Base-by-base conservation (phyloP, 2,113 vertebrate species). In the Argyrosomus japonicus region DNA sequence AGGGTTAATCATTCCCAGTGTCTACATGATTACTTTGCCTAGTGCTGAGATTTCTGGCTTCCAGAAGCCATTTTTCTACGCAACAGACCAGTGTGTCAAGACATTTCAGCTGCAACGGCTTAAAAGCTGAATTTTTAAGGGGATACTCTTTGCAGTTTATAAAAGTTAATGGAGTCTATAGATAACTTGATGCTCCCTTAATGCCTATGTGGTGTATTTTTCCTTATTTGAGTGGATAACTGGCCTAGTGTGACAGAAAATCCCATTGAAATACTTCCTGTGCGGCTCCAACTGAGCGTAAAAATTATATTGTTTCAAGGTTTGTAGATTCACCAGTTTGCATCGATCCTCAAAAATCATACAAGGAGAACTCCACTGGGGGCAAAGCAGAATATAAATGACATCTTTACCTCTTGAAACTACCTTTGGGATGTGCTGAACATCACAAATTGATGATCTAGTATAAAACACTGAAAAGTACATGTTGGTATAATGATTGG, bases 161-260 rank as follows among this genome's bases (percentile, higher is more conserved):
- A 50, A 54, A 77, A 70, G 68, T 81, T 75, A 87, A 87, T 84
- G 63, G 82, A 70, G 67, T 82, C 67, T 65, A 82, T 54, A 61
- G 63, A 81, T 81, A 79, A 67, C 70, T 62, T 25, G 57, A 72
- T 53, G 32, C 68, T 67, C 18, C 68, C 50, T 19, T 63, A 64
- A 64, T 40, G 29, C 29, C 15, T 29, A 58, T 74, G 23, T 47
- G 29, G 2, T 36, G 45, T 36, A 12, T 64, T 74, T 36, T 63
- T 81, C 47, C 10, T 48, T 47, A 73, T 84, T 60, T 64, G 14
- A 69, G 68, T 19, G 29, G 61, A 73, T 81, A 45, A 69, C 40
- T 51, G 82, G 12, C 45, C 36, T 8, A 53, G 68, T 3, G 1
- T 50, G 57, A 50, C 27, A 64, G 32, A 47, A 48, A 12, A 27